phyloP scores from a whole-genome alignment of 64 coral and sea anemone genomes.

The Actinia equina region DNA sequence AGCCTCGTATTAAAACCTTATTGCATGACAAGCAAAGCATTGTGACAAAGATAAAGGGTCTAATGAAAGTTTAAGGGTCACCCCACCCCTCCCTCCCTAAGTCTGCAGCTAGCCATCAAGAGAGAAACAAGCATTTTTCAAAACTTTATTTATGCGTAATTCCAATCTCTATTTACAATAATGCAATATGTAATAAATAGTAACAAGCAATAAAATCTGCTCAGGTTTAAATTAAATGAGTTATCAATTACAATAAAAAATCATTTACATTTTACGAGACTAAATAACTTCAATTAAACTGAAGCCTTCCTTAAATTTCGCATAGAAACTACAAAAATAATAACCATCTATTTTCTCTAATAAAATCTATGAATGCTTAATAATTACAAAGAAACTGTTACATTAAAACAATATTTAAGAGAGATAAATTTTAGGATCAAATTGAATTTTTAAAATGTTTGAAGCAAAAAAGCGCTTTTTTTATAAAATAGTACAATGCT shows the following conservation, averaged over 20 bases:
- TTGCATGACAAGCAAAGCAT: no score
- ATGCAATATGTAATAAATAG: slow-evolving; percentile 15
- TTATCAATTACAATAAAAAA: slow-evolving; percentile 16
- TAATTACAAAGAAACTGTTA: neutral
- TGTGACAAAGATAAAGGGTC: no score
- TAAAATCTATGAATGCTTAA: slow-evolving; percentile 14
- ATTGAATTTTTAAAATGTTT: neutral
- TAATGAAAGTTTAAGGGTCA: no score
- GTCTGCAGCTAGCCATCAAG: no score
- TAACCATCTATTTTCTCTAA: neutral
- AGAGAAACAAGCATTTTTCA: neutral
- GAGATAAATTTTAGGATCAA: neutral
- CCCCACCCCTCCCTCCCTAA: no score
- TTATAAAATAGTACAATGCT: neutral
- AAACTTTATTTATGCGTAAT: neutral
- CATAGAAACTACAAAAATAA: neutral
- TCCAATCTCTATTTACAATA: slow-evolving; percentile 16
- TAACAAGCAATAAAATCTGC: neutral
- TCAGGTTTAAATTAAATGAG: slow-evolving; percentile 14
- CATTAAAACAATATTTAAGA: neutral
- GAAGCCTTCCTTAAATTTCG: neutral
- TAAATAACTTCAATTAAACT: neutral
- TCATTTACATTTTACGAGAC: neutral
- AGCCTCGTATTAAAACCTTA: no score
- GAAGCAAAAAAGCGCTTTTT: neutral